Base-by-base conservation (phyloP, 2,113 vertebrate genomes). In the Scartelaos histophorus region DNA sequence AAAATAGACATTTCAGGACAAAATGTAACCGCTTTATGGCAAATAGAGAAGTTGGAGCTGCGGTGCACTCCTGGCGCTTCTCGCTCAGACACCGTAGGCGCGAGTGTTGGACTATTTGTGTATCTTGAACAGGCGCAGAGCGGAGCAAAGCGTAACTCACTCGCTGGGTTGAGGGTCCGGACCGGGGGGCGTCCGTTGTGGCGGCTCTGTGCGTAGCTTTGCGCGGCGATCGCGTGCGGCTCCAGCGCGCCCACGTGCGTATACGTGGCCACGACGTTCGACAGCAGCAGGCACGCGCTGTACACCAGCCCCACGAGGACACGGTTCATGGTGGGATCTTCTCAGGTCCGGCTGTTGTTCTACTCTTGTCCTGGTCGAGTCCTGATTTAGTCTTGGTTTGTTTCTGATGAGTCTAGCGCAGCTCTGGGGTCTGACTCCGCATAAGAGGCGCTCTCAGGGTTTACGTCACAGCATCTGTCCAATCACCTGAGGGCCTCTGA, bases 171-270 rank as follows among this genome's bases (percentile, higher is more conserved):
- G 49, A 91, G 82, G 7, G 89, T 92, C 85, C 89, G 87, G 16
- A 43, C 0, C 2, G 76, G 82, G 12, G 90, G 86, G 51, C 73
- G 74, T 9, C 65, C 88, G 12, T 82, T 66, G 16, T 72, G 77
- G 77, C 92, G 83, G 77, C 58, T 90, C 49, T 93, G 92, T 21
- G 91, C 87, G 0, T 87, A 84, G 82, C 92, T 94, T 38, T 92
- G 92, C 0, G 88, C 81, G 16, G 82, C 74, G 38, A 83, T 66
- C 12, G 81, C 71, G 17, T 88, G 76, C 7, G 84, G 82, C 22
- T 91, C 88, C 11, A 45, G 53, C 5, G 69, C 51, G 57, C 73
- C 45, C 74, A 82, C 70, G 76, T 75, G 83, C 74, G 71, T 82
- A 69, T 90, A 90, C 5, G 91, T 93, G 66, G 85, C 91, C 66